Conservation (phyloP, 2,888 invertebrate genomes). For the Protonemura montana region DNA sequence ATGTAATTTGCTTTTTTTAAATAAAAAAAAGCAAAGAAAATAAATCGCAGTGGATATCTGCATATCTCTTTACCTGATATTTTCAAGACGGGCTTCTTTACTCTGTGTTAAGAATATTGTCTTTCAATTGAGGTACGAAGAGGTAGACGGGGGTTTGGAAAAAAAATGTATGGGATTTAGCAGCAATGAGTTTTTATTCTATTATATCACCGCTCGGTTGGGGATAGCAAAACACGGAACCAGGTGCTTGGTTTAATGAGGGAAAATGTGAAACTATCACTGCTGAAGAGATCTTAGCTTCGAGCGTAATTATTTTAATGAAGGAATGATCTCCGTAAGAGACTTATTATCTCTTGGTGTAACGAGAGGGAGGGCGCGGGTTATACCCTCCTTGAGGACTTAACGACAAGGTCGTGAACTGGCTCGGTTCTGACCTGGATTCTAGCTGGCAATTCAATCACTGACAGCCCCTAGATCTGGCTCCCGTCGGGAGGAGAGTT, state of each 20-base stretch:
- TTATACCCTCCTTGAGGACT: too few relatives aligned
- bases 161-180: too few relatives aligned
- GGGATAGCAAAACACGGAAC: background rate
- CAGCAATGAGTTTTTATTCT: too few relatives aligned
- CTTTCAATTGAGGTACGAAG: background rate
- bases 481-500: background rate
- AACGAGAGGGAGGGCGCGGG: background rate
- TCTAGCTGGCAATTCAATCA: background rate
- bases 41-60: background rate
- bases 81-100: background rate
- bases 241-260: background rate
- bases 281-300: background rate
- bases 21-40: background rate
- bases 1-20: background rate
- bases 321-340: background rate
- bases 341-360: background rate
- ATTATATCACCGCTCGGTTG: background rate
- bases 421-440: background rate
- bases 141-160: background rate
- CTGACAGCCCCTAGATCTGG: conserved; percentile 2
- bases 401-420: background rate
- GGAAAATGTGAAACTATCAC: background rate
- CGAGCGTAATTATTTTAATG: background rate
- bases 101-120: background rate
- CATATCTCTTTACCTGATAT: background rate